Evolutionary conservation across 2,888 invertebrate genomes (phyloP), one percentile per base, ranked within the genome.

Genomic region (Carabus problematicus): DNA sequence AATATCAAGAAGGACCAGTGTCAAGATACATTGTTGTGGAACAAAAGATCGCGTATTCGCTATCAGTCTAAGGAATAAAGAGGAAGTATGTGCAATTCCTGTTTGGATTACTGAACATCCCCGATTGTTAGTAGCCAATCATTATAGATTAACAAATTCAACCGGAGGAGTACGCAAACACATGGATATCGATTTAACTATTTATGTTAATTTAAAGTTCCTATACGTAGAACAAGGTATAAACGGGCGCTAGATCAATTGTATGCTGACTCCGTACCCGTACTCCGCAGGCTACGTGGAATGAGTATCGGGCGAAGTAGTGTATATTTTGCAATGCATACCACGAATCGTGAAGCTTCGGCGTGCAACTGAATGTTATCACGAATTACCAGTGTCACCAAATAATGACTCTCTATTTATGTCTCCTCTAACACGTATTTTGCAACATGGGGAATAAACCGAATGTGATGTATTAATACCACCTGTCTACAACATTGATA

Each of bases 161-260:
- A 69, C 52, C 8, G 39, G 61, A 16, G 61, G 49, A 49, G 52
- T 29, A 62, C 49, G 49, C 11, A 49, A 54, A 41, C n/a, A 54
- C 14, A 49, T 62, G 3, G 68, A 71, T 43, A 62, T 72, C 29
- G 72, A 72, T n/a, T 45, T 71, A 1, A 68, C 71, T 3, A 61
- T 64, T 1, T 72, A 71, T 16, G 64, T 71, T 0, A 72, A 72
- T 16, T 58, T 70, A 1, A 71, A 72, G 43, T 63, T 72, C n/a
- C 58, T 72, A 6, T 70, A 68, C 40, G 49, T 63, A 0, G 69
- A 71, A 64, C 12, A 49, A 9, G 69, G 11, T 64, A 70, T 14
- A 40, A 70, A 41, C 56, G 42, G n/a, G 55, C 70, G 54, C 40
- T 72, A 4, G 55, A 42, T 0, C 11, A 41, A 0, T 14, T 72